Conservation (phyloP, 2,888 invertebrate genomes). For the Esperia sulphurella region DNA sequence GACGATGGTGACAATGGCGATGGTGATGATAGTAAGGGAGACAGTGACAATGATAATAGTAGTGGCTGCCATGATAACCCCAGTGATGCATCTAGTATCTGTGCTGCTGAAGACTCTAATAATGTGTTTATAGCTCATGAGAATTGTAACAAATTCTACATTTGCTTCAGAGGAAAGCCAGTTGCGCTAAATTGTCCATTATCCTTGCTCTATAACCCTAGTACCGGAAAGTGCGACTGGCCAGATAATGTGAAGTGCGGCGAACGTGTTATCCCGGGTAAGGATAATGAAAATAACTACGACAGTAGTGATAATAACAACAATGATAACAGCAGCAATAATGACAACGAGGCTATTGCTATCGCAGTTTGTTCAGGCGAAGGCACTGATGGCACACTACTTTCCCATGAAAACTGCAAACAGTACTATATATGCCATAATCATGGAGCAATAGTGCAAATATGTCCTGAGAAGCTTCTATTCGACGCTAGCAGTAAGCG, state of each 20-base stretch:
- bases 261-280: neutral
- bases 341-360: conserved; percentile 16
- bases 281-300: conserved; percentile 2
- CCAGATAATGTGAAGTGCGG: conserved; percentile 4
- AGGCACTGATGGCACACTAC: conserved; percentile 29
- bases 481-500: conserved; percentile 28
- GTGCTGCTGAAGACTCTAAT: conserved; percentile 15
- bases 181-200: conserved; percentile 20
- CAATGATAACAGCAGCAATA: conserved; percentile 11
- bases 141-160: conserved; percentile 32
- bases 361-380: conserved; percentile 28
- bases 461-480: conserved; percentile 27
- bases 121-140: conserved; percentile 25
- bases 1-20: conserved; percentile 4
- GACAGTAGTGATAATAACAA: conserved; percentile 4
- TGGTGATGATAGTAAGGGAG: conserved; percentile 1
- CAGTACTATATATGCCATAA: conserved; percentile 39
- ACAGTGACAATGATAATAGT: conserved; percentile 6
- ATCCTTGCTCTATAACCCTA: conserved; percentile 29
- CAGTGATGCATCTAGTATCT: conserved; percentile 15
- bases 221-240: conserved; percentile 27
- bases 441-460: conserved; percentile 1
- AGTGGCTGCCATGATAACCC: conserved; percentile 9
- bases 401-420: conserved; percentile 37
- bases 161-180: conserved; percentile 25